Conservation (phyloP, 1,140 invertebrate species). For the Sycophila sp. region DNA sequence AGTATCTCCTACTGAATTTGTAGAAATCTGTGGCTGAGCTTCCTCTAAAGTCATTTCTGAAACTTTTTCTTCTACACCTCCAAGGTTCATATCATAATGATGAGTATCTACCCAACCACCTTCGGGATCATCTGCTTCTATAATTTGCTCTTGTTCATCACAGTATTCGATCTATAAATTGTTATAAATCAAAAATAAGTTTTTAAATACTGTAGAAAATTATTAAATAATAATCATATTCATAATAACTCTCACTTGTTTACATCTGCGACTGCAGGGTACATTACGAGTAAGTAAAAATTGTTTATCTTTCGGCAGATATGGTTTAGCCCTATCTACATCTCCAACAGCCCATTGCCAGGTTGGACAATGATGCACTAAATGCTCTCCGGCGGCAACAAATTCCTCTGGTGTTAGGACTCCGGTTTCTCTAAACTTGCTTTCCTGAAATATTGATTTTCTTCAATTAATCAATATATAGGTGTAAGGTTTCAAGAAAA, state of each 20-base stretch:
- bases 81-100: conserved; percentile 77
- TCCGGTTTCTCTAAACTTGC: conserved; percentile 98
- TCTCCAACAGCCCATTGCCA: conserved; percentile 98
- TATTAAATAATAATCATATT: background rate
- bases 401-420: conserved; percentile 97
- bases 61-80: conserved; percentile 78
- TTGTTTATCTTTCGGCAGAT: conserved; percentile 95
- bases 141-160: conserved; percentile 87
- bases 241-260: conserved; percentile 75
- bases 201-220: conserved; percentile 22
- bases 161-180: conserved; percentile 84
- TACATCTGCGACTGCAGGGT: conserved; percentile 91
- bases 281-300: conserved; percentile 97
- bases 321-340: conserved; percentile 84
- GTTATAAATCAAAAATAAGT: conserved; percentile 19
- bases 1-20: conserved; percentile 64
- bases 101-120: conserved; percentile 99
- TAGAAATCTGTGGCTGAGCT: conserved; percentile 45
- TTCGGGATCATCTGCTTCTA: conserved; percentile 89
- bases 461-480: too few relatives aligned
- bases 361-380: conserved; percentile 99
- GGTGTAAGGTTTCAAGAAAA: background rate
- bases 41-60: conserved; percentile 73
- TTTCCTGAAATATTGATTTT: conserved; percentile 77
- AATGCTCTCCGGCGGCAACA: conserved; percentile 96